phyloP scores from a whole-genome alignment of 1,140 invertebrate genomes.

The Diuraphis noxia region DNA sequence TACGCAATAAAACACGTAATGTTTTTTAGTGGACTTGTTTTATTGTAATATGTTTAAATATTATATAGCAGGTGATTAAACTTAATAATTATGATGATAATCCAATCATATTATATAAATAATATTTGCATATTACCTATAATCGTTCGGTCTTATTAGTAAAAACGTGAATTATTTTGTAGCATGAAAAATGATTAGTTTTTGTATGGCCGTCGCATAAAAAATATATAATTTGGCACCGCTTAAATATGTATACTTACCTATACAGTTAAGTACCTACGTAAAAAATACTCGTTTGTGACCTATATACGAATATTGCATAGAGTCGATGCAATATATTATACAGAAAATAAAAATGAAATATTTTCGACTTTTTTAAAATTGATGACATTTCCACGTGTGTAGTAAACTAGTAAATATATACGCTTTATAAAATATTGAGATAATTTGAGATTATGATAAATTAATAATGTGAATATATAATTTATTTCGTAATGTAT shows the following conservation, averaged over 20 bases:
- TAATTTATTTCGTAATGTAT: too few species aligned
- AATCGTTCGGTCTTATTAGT: not conserved
- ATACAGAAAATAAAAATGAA: not conserved
- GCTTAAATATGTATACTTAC: not conserved
- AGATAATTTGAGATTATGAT: too few species aligned
- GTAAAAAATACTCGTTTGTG: not conserved
- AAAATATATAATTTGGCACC: not conserved
- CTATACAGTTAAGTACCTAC: not conserved
- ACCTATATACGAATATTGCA: not conserved
- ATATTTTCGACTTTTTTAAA: not conserved
- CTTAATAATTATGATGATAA: not conserved
- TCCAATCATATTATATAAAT: not conserved
- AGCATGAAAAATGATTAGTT: not conserved
- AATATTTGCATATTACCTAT: too few species aligned
- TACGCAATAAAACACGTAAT: constrained; percentile 34
- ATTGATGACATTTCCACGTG: not conserved
- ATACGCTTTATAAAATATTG: too few species aligned
- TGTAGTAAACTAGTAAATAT: too few species aligned
- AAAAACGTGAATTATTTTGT: not conserved
- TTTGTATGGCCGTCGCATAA: not conserved
- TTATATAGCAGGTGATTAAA: not conserved
- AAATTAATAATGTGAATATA: too few species aligned
- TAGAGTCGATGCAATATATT: not conserved
- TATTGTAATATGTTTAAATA: not conserved
- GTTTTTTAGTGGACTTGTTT: constrained; percentile 20